These are phyloP conservation scores for Cheilinus undulatus DNA, from an alignment of 2,113 vertebrate species.

Conservation along the genomic window DNA sequence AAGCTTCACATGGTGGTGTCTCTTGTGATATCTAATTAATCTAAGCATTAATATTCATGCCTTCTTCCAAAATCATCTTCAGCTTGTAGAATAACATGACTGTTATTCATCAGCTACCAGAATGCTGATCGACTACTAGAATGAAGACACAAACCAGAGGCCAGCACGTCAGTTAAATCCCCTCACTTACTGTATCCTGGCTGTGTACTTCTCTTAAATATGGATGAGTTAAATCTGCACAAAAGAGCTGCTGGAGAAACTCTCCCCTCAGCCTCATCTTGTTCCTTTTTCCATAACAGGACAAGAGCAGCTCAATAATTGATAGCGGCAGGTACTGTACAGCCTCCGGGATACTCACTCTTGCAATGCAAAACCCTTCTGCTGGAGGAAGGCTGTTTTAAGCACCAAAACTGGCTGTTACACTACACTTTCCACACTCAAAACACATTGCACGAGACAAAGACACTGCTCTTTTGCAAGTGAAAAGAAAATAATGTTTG, in stretches of 20 bases:
- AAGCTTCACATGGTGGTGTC: no score
- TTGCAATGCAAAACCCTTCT: slow-evolving; percentile 41
- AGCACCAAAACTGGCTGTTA: slow-evolving; percentile 1
- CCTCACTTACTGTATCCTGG: slow-evolving; percentile 34
- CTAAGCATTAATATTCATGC: no score
- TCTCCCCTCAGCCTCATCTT: slow-evolving; percentile 26
- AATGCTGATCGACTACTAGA: background rate
- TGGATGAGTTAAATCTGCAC: slow-evolving; percentile 74
- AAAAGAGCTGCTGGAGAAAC: slow-evolving; percentile 50
- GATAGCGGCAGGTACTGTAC: slow-evolving; percentile 69
- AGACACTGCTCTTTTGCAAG: slow-evolving; percentile 12
- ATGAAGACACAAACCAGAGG: slow-evolving; percentile 27
- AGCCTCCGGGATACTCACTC: slow-evolving; percentile 38
- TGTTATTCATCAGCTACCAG: background rate
- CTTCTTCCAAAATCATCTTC: no score
- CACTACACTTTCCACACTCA: slow-evolving; percentile 10
- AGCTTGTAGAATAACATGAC: background rate
- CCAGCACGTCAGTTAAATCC: slow-evolving; percentile 43
- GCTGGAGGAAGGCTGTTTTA: slow-evolving; percentile 22
- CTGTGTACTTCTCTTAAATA: slow-evolving; percentile 63
- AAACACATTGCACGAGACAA: background rate
- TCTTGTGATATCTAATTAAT: no score
- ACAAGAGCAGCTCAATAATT: slow-evolving; percentile 78
- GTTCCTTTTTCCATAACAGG: slow-evolving; percentile 60
- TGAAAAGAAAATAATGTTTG: slow-evolving; percentile 21